Conservation (phyloP, 2,113 vertebrate genomes). For the Tretioscincus oriximinensis region DNA sequence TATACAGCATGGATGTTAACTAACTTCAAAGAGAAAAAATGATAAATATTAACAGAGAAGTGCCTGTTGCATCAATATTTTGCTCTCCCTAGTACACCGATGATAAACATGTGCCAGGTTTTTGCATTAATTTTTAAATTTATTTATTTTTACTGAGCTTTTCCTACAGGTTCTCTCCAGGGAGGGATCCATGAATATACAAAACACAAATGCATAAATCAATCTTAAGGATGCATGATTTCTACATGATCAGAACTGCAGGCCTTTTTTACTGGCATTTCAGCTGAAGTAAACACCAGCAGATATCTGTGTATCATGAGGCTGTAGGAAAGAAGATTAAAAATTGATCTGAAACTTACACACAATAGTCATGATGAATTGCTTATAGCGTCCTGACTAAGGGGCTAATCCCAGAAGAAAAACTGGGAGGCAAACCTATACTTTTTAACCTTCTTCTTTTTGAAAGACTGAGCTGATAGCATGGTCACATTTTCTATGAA, state of each 20-base stretch:
- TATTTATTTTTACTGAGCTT: slow-evolving; percentile 8
- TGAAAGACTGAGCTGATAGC: not conserved
- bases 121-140: slow-evolving; percentile 33
- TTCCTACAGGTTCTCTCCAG: slow-evolving; percentile 9
- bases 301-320: not conserved
- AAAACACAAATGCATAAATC: slow-evolving; percentile 8
- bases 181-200: slow-evolving; percentile 2
- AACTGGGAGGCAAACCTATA: not conserved
- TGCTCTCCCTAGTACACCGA: slow-evolving; percentile 9
- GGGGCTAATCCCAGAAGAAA: not conserved
- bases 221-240: not conserved
- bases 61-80: slow-evolving; percentile 22
- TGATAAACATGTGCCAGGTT: slow-evolving; percentile 28
- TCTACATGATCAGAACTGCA: slow-evolving; percentile 8
- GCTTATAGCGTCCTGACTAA: not conserved
- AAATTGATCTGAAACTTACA: not conserved
- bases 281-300: not conserved
- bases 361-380: not conserved
- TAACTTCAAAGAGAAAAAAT: slow-evolving; percentile 15
- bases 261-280: not conserved
- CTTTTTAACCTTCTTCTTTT: not conserved
- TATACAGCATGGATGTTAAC: not conserved
- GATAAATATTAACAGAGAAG: slow-evolving; percentile 36
- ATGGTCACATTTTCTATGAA: not conserved
- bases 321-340: not conserved